Evolutionary conservation across 2,113 vertebrate genomes (phyloP).

Genomic region (Motacilla alba): DNA sequence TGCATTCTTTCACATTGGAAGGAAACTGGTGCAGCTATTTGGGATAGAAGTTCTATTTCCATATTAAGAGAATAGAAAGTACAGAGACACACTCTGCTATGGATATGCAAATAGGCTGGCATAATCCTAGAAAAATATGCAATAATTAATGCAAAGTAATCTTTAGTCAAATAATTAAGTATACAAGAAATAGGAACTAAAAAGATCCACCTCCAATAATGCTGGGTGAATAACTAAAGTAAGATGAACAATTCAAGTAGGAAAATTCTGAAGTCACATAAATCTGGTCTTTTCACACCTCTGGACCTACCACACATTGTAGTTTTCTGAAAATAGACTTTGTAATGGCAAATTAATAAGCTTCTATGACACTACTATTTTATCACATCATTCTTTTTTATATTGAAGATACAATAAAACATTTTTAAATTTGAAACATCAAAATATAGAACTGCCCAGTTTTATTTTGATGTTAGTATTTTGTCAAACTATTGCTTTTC

Average conservation of each 20-base stretch:
- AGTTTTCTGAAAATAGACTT: neutral
- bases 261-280: neutral
- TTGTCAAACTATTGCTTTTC: neutral
- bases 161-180: conserved; percentile 24
- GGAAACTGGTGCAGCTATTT: neutral
- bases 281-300: neutral
- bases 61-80: neutral
- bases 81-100: neutral
- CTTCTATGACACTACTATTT: neutral
- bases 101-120: neutral
- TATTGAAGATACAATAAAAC: neutral
- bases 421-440: neutral
- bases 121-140: neutral
- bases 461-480: neutral
- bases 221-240: neutral
- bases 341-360: neutral
- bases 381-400: neutral
- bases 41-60: neutral
- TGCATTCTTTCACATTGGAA: neutral
- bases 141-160: conserved; percentile 38
- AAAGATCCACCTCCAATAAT: neutral
- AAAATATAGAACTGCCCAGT: neutral
- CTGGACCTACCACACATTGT: neutral
- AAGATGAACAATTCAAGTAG: conserved; percentile 4
- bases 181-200: neutral